phyloP scores from a whole-genome alignment of 2,888 invertebrate genomes.

The Gortyna flavago region DNA sequence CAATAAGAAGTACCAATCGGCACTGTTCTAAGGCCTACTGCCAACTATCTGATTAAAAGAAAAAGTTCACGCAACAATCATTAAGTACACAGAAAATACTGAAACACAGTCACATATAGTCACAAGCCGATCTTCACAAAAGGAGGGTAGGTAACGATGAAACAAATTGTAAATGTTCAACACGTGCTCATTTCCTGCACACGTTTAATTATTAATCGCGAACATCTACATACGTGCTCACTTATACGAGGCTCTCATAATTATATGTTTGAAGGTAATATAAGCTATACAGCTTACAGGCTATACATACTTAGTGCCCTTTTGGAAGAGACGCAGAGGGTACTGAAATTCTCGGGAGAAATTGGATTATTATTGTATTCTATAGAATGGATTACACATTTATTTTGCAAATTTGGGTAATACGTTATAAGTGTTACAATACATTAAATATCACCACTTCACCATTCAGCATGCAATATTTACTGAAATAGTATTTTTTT shows the following conservation, averaged over 20 bases:
- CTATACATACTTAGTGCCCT: background rate
- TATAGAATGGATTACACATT: background rate
- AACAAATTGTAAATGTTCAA: conserved; percentile 24
- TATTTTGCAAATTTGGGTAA: background rate
- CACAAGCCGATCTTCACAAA: background rate
- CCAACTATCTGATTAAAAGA: background rate
- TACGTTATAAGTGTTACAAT: too few species aligned
- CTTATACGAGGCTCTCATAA: background rate
- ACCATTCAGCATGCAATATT: too few species aligned
- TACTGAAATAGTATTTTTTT: background rate
- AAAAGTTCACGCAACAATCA: background rate
- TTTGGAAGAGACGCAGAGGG: background rate
- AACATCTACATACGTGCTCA: conserved; percentile 6
- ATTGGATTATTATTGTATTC: background rate
- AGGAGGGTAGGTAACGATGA: background rate
- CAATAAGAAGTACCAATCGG: background rate
- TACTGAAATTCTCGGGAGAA: background rate
- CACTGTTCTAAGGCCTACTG: background rate
- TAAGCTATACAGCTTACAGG: too few species aligned
- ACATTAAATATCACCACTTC: too few species aligned
- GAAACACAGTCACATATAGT: conserved; percentile 1
- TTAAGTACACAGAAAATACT: background rate
- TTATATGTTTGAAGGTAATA: background rate
- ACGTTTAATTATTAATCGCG: conserved; percentile 38
- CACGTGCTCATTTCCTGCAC: conserved; percentile 35